phyloP scores from a whole-genome alignment of 1,140 invertebrate genomes.

The Capitella teleta region DNA sequence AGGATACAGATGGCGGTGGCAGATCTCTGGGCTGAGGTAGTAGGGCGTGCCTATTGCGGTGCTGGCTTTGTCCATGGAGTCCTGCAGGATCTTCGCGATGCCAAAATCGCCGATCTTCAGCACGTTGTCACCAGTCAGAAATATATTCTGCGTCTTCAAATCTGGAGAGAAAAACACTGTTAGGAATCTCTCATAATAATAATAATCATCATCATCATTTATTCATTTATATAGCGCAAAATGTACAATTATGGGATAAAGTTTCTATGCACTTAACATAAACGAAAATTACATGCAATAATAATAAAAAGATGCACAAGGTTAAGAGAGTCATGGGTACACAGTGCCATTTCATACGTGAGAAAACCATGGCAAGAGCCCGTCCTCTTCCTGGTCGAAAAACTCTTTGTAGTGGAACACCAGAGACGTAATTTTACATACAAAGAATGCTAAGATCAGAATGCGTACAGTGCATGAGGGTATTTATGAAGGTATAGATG shows the following conservation, averaged over 20 bases:
- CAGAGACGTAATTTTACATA: neutral
- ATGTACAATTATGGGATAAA: too few relatives aligned
- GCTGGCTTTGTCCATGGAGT: slow-evolving; percentile 35
- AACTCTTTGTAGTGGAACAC: neutral
- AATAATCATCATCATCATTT: too few relatives aligned
- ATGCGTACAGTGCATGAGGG: neutral
- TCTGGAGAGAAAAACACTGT: slow-evolving; percentile 19
- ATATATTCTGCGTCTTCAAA: slow-evolving; percentile 45
- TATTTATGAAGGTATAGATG: neutral
- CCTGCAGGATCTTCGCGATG: slow-evolving; percentile 42
- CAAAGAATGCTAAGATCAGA: neutral
- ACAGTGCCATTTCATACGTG: neutral
- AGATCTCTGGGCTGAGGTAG: slow-evolving; percentile 48
- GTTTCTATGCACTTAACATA: neutral
- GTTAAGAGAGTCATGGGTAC: too few relatives aligned
- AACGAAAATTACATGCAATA: too few relatives aligned
- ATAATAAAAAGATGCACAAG: too few relatives aligned
- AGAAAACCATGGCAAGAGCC: too few relatives aligned
- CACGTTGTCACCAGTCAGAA: slow-evolving; percentile 42
- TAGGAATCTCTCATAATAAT: too few relatives aligned
- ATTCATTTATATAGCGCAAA: too few relatives aligned
- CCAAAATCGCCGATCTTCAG: slow-evolving; percentile 52
- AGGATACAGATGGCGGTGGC: slow-evolving; percentile 42
- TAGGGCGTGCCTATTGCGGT: slow-evolving; percentile 48
- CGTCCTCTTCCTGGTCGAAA: too few relatives aligned